phyloP scores from a whole-genome alignment of 2,113 vertebrate species.

The Calonectris borealis region DNA sequence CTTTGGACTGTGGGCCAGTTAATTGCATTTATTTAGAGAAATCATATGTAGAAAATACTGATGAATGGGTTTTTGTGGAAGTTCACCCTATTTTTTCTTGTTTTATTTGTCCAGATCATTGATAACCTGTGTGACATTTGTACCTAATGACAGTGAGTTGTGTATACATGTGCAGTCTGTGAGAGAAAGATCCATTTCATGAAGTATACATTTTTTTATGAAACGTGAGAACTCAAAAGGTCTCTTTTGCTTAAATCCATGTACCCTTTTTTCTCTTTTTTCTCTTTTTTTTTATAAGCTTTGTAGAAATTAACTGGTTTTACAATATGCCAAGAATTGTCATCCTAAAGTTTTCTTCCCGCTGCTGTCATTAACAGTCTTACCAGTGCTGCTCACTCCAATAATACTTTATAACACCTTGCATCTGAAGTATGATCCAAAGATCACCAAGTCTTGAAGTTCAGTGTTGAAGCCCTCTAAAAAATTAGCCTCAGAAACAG shows the following conservation, averaged over 20 bases:
- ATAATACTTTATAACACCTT: neutral
- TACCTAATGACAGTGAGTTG: rapidly evolving
- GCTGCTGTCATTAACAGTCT: neutral
- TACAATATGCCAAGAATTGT: neutral
- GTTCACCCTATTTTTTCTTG: neutral
- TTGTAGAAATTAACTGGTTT: neutral
- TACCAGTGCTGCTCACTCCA: neutral
- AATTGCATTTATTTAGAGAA: neutral
- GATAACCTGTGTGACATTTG: neutral
- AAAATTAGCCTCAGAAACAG: neutral
- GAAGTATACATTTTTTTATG: neutral
- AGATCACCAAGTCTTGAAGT: neutral
- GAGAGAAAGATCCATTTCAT: neutral
- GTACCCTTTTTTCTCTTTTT: neutral
- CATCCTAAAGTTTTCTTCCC: neutral
- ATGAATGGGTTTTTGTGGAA: neutral
- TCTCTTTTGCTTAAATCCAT: neutral
- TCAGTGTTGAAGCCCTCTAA: neutral
- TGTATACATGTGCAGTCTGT: neutral
- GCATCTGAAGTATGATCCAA: neutral
- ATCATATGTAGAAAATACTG: neutral
- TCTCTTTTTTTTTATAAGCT: neutral
- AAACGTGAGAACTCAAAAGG: neutral
- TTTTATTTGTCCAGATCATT: neutral
- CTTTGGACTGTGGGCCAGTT: neutral